Evolutionary conservation across 2,113 vertebrate genomes (phyloP).

Genomic region (Dasyurus viverrinus): DNA sequence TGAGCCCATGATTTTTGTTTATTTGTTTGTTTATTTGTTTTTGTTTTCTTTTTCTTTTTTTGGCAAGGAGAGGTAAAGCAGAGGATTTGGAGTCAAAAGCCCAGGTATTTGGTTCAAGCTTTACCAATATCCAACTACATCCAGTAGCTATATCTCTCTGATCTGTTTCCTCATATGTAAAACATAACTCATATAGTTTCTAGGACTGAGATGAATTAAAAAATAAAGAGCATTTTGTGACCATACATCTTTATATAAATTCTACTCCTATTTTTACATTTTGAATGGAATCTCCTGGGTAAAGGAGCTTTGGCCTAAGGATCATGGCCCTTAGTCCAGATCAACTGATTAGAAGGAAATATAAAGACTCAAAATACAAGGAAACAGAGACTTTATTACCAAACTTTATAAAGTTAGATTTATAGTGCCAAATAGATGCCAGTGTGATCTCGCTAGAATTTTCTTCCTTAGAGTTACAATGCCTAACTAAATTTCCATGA

Average conservation of each 20-base stretch:
- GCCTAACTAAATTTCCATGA: not conserved
- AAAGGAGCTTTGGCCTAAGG: no score
- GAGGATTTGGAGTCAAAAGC: not conserved
- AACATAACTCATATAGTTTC: not conserved
- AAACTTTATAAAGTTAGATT: not conserved
- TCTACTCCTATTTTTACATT: not conserved
- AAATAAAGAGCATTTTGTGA: not conserved
- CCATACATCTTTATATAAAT: not conserved
- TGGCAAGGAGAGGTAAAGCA: not conserved
- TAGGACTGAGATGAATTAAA: not conserved
- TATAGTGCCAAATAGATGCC: not conserved
- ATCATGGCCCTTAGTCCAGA: not conserved
- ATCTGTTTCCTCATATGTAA: not conserved
- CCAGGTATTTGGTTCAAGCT: not conserved
- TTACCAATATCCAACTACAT: not conserved
- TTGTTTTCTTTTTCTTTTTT: not conserved
- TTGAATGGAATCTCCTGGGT: not conserved
- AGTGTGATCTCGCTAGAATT: not conserved
- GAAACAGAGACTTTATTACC: not conserved
- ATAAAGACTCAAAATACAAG: not conserved
- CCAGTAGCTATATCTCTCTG: not conserved
- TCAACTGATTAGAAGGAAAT: not conserved
- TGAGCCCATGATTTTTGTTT: not conserved
- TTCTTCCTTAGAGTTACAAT: not conserved
- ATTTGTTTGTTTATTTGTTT: not conserved